Base-by-base conservation (phyloP, 1,140 invertebrate genomes). In the Spodoptera frugiperda region DNA sequence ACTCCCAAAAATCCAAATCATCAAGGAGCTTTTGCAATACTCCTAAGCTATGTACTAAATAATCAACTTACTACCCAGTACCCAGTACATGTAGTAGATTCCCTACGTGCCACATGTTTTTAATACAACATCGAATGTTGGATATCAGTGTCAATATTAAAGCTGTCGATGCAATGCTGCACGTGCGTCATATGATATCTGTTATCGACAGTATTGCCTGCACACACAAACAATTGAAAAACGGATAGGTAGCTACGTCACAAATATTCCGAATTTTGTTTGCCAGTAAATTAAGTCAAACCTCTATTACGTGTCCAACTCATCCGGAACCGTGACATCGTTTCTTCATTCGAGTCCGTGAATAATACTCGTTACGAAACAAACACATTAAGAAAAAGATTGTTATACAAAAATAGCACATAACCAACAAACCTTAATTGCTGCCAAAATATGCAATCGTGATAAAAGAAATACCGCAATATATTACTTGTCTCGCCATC, bases 401-500 rank as follows among this genome's bases (percentile, higher is more conserved):
- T 39, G 33, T 39, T 39, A 39, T 39, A 39, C 33, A 39, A 39
- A 39, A 39, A 39, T 39, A 39, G 33, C 33, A 39, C 33, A 10
- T 39, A 39, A 39, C 33, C 33, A 39, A 39, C 33, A 4, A 39
- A 39, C 6, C 55, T 59, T 59, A 59, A 59, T 59, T 59, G 25
- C n/a, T 59, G 55, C 55, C 25, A 33, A 39, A 59, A 59, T 59
- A 59, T 59, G 55, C 25, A 33, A 59, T 17, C 57, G 39, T 25
- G 61, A 65, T 49, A 65, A 65, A 48, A 49, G 44, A 65, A 61
- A 15, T 44, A 25, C 44, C 44, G 44, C 61, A 21, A 49, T 49
- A 49, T 46, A 46, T 65, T 65, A 61, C 57, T 61, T 61, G 57
- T 65, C 61, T 65, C 21, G 46, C 44, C 10, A 65, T 48, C 44